Base-by-base conservation (phyloP, 1,140 invertebrate genomes). In the Anastrepha obliqua region DNA sequence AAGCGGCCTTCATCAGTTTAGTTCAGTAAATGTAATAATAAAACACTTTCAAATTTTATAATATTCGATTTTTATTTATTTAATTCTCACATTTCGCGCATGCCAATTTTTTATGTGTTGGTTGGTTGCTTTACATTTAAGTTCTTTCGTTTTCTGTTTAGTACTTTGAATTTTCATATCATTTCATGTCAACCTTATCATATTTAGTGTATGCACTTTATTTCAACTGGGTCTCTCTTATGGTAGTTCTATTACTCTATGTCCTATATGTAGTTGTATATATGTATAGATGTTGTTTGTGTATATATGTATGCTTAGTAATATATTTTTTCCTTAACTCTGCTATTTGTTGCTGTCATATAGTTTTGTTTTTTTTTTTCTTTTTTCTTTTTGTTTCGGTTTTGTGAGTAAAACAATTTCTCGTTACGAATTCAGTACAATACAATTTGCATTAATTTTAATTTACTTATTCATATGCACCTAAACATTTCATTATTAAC, bases 21-120 rank as follows among this genome's bases (percentile, higher is more conserved):
- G 29, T 29, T 29, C 29, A 29, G 1, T 29, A 29, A 29, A 29
- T 29, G 29, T 29, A 29, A 29, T 29, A 29, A 29, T 0, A 67
- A 67, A 67, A 42, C 65, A 67, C 65, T 39, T 67, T 67, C 9
- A 4, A 9, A 15, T 29, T 67, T 67, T 39, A 67, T 67, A 67
- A 67, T 67, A 67, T 11, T 67, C 65, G 65, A 39, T 11, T 67
- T 67, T 42, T 67, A 67, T 67, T 67, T 67, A 29, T 39, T 67
- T 67, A 67, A 67, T 67, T 67, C 8, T 15, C 39, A 39, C 65
- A 67, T 67, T 67, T 67, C 65, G 65, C 65, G 20, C 65, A 67
- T 67, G 13, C 39, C 39, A 67, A 20, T 67, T 67, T 29, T 67
- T 67, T 58, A 13, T 58, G 55, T 58, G 13, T 11, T 20, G 39